A percentile compares a stretch with the other conserved stretches of the same genome.
phyloP scores from a whole-genome alignment of 2,113 vertebrate genomes.

The Cranoglanis bouderius region DNA sequence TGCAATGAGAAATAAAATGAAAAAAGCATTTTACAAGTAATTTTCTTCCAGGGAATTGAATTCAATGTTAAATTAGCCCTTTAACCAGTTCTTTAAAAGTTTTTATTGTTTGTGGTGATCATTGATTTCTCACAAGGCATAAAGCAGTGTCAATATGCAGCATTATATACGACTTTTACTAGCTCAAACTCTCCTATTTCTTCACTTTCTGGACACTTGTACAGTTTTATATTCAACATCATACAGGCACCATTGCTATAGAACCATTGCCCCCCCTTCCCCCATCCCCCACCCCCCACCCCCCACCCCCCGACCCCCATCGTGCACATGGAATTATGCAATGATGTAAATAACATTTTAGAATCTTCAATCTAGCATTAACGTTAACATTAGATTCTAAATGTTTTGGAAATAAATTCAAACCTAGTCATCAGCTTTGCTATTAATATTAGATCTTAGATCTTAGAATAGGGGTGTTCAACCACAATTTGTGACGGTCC shows the following conservation, averaged over 20 bases:
- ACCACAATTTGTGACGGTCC: background rate
- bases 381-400: background rate
- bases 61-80: background rate
- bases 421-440: background rate
- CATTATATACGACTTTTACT: background rate
- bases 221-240: background rate
- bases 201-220: background rate
- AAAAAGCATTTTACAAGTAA: background rate
- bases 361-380: background rate
- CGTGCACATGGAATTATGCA: no score
- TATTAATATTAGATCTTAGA: background rate
- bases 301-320: no score
- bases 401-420: background rate
- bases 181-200: background rate
- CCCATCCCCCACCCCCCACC: no score
- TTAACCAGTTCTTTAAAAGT: background rate
- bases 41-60: background rate
- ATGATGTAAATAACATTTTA: background rate
- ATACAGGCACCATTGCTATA: background rate
- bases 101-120: background rate
- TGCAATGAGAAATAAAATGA: no score
- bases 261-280: no score
- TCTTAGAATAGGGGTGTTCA: background rate
- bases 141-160: background rate
- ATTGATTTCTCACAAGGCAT: background rate